Percentiles rank a stretch among this genome's conserved stretches.
phyloP scores from a whole-genome alignment of 2,113 vertebrate genomes.

The Tyrannus savana region DNA sequence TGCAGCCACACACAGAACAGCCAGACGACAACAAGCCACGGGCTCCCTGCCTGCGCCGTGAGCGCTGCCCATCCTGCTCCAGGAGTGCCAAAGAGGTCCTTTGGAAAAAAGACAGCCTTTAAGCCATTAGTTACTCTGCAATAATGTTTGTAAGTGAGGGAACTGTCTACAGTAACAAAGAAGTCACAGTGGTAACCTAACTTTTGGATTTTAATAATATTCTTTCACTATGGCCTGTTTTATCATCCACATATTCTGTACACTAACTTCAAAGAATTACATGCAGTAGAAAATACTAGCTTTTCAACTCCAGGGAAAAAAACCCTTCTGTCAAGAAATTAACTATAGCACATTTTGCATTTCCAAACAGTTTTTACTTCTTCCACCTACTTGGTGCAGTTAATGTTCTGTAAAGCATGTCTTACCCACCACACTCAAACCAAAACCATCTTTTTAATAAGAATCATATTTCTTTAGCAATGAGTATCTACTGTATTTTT shows the following conservation, averaged over 20 bases:
- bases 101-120: not conserved
- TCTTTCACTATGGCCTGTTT: not conserved
- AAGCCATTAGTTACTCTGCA: not conserved
- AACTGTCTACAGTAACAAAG: not conserved
- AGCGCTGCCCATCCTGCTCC: not conserved
- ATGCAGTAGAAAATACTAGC: not conserved
- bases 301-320: conserved; percentile 21
- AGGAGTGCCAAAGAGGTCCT: not conserved
- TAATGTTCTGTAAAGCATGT: not conserved
- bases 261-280: not conserved
- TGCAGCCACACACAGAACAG: conserved; percentile 50
- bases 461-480: not conserved
- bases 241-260: not conserved
- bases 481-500: not conserved
- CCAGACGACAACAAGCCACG: not conserved
- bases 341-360: not conserved
- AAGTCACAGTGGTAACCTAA: not conserved
- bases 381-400: not conserved
- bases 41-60: not conserved
- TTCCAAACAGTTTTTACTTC: not conserved
- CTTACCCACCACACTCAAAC: not conserved
- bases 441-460: not conserved
- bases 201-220: not conserved
- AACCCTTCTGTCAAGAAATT: not conserved
- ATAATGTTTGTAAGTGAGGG: not conserved